Conservation (phyloP, 2,113 vertebrate species). For the Engraulis encrasicolus region DNA sequence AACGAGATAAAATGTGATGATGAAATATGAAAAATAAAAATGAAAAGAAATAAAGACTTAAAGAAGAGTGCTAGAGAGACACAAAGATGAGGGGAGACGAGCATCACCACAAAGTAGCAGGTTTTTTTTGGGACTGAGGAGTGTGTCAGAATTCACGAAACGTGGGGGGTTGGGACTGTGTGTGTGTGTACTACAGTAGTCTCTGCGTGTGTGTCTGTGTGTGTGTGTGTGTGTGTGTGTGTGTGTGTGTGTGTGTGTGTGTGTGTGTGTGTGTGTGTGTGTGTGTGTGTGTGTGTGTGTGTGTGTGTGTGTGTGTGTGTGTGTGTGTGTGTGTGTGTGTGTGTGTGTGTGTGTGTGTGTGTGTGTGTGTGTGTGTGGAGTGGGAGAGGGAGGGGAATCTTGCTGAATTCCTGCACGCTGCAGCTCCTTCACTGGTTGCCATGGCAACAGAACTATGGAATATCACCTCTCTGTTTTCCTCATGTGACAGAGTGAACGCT, state of each 20-base stretch:
- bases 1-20: too few relatives aligned
- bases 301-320: slow-evolving; percentile 20
- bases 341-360: slow-evolving; percentile 31
- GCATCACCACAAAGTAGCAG: not conserved
- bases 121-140: not conserved
- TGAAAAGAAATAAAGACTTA: too few relatives aligned
- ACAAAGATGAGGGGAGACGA: not conserved
- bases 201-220: too few relatives aligned
- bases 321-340: not conserved
- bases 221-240: not conserved
- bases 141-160: slow-evolving; percentile 3
- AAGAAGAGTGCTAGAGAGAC: not conserved
- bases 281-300: slow-evolving; percentile 31
- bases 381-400: not conserved
- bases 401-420: slow-evolving; percentile 46
- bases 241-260: slow-evolving; percentile 29
- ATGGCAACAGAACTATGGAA: slow-evolving; percentile 53
- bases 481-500: slow-evolving; percentile 35
- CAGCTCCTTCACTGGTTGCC: slow-evolving; percentile 46
- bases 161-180: slow-evolving; percentile 10
- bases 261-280: slow-evolving; percentile 23
- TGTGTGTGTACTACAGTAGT: too few relatives aligned
- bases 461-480: slow-evolving; percentile 36
- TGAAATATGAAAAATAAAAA: too few relatives aligned
- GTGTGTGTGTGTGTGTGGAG: slow-evolving; percentile 22